phyloP scores from a whole-genome alignment of 2,888 invertebrate genomes.

The Gandaritis pyraliata region DNA sequence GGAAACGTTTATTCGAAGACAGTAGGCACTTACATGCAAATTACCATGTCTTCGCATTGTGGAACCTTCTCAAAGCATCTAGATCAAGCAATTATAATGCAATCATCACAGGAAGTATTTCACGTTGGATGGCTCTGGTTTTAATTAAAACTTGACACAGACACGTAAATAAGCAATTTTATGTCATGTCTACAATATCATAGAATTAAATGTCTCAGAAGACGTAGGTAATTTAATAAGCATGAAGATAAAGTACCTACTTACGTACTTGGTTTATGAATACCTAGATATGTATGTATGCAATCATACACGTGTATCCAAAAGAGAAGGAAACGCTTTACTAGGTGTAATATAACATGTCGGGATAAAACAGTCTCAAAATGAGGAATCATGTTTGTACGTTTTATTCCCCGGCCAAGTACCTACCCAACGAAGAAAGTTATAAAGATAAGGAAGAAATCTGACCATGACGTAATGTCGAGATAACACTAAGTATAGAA shows the following conservation, averaged over 20 bases:
- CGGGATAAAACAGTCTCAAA: no score
- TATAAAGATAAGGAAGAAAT: conserved; percentile 34
- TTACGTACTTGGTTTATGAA: no score
- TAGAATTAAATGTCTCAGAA: not conserved
- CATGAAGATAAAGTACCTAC: no score
- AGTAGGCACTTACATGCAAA: conserved; percentile 5
- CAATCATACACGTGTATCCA: no score
- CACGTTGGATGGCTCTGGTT: conserved; percentile 37
- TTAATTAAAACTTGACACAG: conserved; percentile 40
- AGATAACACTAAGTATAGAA: conserved; percentile 23
- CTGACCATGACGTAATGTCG: conserved; percentile 35
- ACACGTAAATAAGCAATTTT: conserved; percentile 17
- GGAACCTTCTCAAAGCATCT: conserved; percentile 37
- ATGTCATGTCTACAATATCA: conserved; percentile 1
- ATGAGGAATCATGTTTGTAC: not conserved
- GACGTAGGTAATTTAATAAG: no score
- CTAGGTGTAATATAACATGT: no score
- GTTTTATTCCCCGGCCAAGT: not conserved
- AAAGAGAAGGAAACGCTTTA: no score
- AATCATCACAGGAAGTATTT: conserved; percentile 48
- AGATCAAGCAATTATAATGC: conserved; percentile 49
- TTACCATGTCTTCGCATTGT: conserved; percentile 32
- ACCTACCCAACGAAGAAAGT: conserved; percentile 29
- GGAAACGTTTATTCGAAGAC: conserved; percentile 19
- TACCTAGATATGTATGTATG: no score